Base-by-base conservation (phyloP, 92 coral and sea anemone species). In the Meandrina meandrites region DNA sequence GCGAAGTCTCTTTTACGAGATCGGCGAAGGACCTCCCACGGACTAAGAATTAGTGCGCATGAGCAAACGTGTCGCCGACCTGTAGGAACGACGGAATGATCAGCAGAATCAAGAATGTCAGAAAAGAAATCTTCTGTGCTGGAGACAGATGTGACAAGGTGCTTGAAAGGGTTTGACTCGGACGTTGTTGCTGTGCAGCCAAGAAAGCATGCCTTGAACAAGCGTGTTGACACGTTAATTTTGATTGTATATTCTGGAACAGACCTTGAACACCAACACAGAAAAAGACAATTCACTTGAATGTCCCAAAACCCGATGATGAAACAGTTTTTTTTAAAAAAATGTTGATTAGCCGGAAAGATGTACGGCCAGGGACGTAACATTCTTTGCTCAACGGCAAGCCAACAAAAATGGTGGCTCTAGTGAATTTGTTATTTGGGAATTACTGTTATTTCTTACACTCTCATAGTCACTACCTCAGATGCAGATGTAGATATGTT, bases 1-100 rank as follows among this genome's bases (percentile, higher is more conserved):
- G 1, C 90, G 99, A 45, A 94, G 95, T 86, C 86, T 96, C 70
- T 96, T 96, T 79, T 94, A 96, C 67, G 98, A 93, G 77, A 91
- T 94, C 5, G 98, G 98, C 8, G 98, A 96, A 56, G 96, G 96
- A 1, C 98, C 98, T 8, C 96, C 98, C 0, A 88, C 91, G 31
- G 95, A 91, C 89, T 94, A 90, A 76, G 32, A 42, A 8, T 50
- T 24, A 15, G 24, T 36, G 69, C 42, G 75, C 60, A 45, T 42
- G 60, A 31, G 48, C 45, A 42, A 45, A 67, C 58, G 37, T 13
- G 70, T 50, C 19, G 58, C 18, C 27, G 16, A 22, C 31, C 34
- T 18, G 22, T 17, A 51, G 0, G 50, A 42, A 24, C 36, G 51
- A 64, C 31, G 40, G 22, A 64, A 24, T 42, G 12, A 37, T 22